These are phyloP conservation scores for Macrotis lagotis DNA, from an alignment of 2,113 vertebrate genomes.

Conservation along the genomic window DNA sequence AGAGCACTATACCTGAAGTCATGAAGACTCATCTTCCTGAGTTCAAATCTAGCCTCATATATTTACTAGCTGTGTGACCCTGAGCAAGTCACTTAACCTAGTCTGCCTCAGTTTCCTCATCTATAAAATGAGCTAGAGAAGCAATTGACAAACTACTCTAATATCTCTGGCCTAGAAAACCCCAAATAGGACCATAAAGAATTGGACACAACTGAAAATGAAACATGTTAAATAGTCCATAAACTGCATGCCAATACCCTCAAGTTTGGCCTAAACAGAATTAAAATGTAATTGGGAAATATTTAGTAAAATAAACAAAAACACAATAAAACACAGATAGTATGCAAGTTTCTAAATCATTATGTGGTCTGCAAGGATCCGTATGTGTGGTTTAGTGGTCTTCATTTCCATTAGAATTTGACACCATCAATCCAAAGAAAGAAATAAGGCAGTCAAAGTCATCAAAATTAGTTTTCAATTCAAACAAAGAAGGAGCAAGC, in stretches of 20 bases:
- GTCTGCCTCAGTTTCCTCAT: no score
- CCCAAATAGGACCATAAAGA: no score
- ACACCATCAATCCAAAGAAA: neutral
- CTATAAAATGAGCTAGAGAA: no score
- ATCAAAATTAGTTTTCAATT: neutral
- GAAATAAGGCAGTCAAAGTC: neutral
- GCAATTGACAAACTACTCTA: no score
- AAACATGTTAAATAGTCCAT: no score
- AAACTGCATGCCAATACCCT: neutral
- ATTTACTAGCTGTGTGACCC: no score
- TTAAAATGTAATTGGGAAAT: neutral
- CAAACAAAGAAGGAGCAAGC: neutral
- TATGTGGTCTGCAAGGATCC: neutral
- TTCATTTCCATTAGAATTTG: neutral
- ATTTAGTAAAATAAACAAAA: neutral
- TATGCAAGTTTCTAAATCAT: neutral
- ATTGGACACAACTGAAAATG: no score
- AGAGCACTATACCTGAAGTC: no score
- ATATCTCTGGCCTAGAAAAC: no score
- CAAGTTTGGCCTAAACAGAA: neutral
- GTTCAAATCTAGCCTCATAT: no score
- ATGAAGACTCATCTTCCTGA: no score
- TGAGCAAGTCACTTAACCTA: no score
- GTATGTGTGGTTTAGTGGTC: neutral
- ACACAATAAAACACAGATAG: neutral